Conservation (phyloP, 2,113 vertebrate genomes). For the Oreochromis niloticus region DNA sequence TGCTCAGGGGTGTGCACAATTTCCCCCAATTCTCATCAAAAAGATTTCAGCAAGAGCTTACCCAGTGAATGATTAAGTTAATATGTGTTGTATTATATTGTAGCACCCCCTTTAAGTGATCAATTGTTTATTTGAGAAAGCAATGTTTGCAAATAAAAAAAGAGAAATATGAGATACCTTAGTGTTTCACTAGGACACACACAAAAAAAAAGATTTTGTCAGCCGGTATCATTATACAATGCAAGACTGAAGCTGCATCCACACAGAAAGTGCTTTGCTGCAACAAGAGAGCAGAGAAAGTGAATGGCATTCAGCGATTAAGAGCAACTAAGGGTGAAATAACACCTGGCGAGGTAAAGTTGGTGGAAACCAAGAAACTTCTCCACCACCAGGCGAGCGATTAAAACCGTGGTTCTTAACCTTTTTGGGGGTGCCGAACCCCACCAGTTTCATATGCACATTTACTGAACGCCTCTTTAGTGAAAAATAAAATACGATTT, state of each 20-base stretch:
- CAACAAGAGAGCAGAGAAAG: not conserved
- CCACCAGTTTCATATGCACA: not conserved
- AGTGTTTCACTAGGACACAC: not conserved
- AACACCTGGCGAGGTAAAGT: not conserved
- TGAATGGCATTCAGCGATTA: not conserved
- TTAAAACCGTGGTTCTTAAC: not conserved
- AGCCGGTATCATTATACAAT: not conserved
- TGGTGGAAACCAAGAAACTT: not conserved
- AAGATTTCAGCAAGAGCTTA: not conserved
- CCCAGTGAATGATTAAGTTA: not conserved
- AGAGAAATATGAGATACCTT: not conserved
- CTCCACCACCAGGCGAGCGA: not conserved
- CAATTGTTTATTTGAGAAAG: not conserved
- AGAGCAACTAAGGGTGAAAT: not conserved
- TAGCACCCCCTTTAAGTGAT: not conserved
- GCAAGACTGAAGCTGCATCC: not conserved
- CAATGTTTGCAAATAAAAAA: not conserved
- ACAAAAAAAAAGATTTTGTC: not conserved
- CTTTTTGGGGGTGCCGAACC: not conserved
- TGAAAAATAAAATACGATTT: not conserved
- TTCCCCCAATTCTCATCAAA: not conserved
- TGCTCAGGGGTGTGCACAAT: not conserved
- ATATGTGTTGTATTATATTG: not conserved
- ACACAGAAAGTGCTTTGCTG: not conserved
- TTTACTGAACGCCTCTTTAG: not conserved